These are phyloP conservation scores for Buathra laborator DNA, from an alignment of 2,888 invertebrate species.

Conservation along the genomic window DNA sequence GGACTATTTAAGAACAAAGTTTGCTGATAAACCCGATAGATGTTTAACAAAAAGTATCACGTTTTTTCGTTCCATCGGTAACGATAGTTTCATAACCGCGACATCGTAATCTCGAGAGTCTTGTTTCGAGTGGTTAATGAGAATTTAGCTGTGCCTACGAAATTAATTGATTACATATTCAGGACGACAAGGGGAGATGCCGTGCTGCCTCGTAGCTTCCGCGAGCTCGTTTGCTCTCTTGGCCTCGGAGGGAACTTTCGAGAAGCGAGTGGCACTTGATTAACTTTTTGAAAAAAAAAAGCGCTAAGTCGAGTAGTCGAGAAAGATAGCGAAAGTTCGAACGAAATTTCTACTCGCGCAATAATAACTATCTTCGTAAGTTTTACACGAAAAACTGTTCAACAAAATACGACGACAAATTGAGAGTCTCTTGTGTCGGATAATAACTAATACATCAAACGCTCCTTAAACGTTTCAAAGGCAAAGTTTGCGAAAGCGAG, in stretches of 20 bases:
- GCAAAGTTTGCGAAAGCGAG: not conserved
- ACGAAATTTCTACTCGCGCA: not conserved
- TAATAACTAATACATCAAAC: too few species aligned
- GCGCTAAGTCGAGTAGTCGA: too few species aligned
- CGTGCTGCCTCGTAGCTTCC: not conserved
- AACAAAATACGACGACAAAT: not conserved
- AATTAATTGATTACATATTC: conserved; percentile 50
- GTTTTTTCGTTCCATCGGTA: not conserved
- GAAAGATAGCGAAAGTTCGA: too few species aligned
- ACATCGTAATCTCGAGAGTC: not conserved
- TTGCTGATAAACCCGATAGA: not conserved
- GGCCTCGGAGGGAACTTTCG: not conserved
- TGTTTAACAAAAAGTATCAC: not conserved
- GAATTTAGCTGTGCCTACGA: conserved; percentile 34
- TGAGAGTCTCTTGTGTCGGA: too few species aligned
- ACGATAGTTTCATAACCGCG: not conserved
- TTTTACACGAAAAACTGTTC: not conserved
- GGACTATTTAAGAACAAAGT: not conserved
- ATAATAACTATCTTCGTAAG: not conserved
- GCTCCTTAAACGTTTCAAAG: too few species aligned
- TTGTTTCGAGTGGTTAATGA: conserved; percentile 4
- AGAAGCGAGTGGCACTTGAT: conserved; percentile 4
- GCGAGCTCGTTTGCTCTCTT: not conserved
- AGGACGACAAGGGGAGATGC: conserved; percentile 10
- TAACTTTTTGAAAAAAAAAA: conserved; percentile 21